A percentile compares a stretch with the other conserved stretches of the same genome.
These are phyloP conservation scores for Folsomia candida DNA, from an alignment of 2,888 invertebrate genomes.

Conservation along the genomic window DNA sequence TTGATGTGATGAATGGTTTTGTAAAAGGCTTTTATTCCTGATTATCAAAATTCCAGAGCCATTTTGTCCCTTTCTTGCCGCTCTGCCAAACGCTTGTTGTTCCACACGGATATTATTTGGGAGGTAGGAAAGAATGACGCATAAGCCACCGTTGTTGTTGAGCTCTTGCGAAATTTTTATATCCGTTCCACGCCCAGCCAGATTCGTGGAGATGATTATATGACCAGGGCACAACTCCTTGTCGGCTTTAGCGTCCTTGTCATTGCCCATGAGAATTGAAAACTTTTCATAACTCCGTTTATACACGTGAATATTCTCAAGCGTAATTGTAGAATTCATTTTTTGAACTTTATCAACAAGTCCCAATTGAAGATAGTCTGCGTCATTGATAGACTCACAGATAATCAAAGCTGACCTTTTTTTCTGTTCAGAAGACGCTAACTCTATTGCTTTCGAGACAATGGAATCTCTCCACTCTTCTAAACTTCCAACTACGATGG, in stretches of 20 bases:
- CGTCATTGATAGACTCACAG: not conserved
- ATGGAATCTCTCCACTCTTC: not conserved
- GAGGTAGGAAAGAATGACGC: conserved; percentile 54
- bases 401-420: not conserved
- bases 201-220: conserved; percentile 54
- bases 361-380: not conserved
- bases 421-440: not conserved
- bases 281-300: not conserved
- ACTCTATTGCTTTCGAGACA: not conserved
- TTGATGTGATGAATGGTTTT: not conserved
- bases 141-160: conserved; percentile 52
- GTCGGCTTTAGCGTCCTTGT: conserved; percentile 1
- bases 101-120: conserved; percentile 54
- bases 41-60: conserved; percentile 52
- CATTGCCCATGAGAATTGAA: not conserved
- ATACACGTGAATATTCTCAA: not conserved
- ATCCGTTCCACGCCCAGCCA: conserved; percentile 55
- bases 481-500: not conserved
- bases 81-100: conserved; percentile 54
- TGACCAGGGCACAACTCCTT: conserved; percentile 41
- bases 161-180: conserved; percentile 52
- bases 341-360: not conserved
- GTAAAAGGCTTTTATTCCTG: not conserved
- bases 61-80: conserved; percentile 53
- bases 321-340: not conserved